Evolutionary conservation across 2,888 invertebrate species (phyloP).

Genomic region (Smittia aterrima): DNA sequence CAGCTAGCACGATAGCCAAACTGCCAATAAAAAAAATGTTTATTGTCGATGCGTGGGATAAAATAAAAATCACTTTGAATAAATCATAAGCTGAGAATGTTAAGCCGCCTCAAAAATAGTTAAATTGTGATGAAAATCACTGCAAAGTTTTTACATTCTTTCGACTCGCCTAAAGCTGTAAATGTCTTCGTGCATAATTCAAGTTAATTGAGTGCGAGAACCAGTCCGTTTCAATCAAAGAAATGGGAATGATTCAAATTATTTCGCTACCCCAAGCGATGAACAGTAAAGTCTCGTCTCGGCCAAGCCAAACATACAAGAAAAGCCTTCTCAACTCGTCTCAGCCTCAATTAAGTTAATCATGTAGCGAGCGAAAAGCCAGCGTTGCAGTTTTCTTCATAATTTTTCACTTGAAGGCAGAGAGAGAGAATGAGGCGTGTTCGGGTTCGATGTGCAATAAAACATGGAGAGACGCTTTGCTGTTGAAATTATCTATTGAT

Average conservation of each 20-base stretch:
- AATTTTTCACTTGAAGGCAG: slow-evolving; percentile 24
- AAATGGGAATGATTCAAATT: not conserved
- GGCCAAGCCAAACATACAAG: not conserved
- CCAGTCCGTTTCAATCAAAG: not conserved
- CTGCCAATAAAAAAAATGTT: slow-evolving; percentile 13
- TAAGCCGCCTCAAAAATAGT: not conserved
- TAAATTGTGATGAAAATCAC: not conserved
- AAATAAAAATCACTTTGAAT: not conserved
- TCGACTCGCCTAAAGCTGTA: not conserved
- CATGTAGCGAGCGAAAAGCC: not conserved
- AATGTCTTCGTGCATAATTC: not conserved
- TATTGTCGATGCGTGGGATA: not conserved
- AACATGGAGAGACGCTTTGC: not conserved
- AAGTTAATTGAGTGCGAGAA: slow-evolving; percentile 15
- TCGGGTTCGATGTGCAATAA: not conserved
- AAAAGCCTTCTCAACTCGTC: no score
- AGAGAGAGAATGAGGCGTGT: not conserved
- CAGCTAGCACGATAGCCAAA: not conserved
- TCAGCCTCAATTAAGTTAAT: slow-evolving; percentile 18
- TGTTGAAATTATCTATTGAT: not conserved
- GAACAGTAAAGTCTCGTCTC: no score
- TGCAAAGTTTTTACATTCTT: not conserved
- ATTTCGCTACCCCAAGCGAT: not conserved
- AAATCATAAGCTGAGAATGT: not conserved
- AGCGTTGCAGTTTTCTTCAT: not conserved